Conservation (phyloP, 92 coral and sea anemone species). For the Paragorgia papillata region DNA sequence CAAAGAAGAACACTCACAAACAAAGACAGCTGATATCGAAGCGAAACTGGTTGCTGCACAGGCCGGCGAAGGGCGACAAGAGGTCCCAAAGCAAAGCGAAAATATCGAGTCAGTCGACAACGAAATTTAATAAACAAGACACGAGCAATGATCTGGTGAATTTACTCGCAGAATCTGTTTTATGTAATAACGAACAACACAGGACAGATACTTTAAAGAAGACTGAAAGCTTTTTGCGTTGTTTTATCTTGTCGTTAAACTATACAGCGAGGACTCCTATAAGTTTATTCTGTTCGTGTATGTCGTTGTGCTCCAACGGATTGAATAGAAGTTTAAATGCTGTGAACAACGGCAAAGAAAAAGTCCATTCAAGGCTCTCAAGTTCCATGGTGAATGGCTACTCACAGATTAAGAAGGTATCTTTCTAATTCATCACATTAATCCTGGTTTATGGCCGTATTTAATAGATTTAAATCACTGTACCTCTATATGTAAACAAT, state of each 20-base stretch:
- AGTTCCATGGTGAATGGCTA: constrained; percentile 25
- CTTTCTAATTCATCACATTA: background rate
- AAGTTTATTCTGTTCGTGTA: constrained; percentile 18
- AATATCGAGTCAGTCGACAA: background rate
- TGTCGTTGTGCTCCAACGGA: constrained; percentile 20
- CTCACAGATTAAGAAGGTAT: constrained; percentile 28
- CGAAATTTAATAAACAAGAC: no score
- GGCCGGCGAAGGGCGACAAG: background rate
- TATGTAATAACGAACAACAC: background rate
- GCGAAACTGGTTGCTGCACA: constrained; percentile 23
- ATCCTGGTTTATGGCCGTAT: background rate
- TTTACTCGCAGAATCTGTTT: background rate
- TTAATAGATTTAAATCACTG: no score
- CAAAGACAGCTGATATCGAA: constrained; percentile 13
- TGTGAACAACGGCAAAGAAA: constrained; percentile 22
- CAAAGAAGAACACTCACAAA: constrained; percentile 6
- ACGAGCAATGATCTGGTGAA: background rate
- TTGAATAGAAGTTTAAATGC: constrained; percentile 6
- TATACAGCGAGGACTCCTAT: constrained; percentile 15
- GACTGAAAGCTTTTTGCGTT: constrained; percentile 18
- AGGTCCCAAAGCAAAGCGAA: background rate
- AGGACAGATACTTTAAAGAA: background rate
- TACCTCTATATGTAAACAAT: no score
- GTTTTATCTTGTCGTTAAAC: constrained; percentile 3
- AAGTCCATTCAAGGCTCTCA: constrained; percentile 19